Evolutionary conservation across 2,113 vertebrate genomes (phyloP), one percentile per base, ranked within the genome.

Genomic region (Noturus placidus): DNA sequence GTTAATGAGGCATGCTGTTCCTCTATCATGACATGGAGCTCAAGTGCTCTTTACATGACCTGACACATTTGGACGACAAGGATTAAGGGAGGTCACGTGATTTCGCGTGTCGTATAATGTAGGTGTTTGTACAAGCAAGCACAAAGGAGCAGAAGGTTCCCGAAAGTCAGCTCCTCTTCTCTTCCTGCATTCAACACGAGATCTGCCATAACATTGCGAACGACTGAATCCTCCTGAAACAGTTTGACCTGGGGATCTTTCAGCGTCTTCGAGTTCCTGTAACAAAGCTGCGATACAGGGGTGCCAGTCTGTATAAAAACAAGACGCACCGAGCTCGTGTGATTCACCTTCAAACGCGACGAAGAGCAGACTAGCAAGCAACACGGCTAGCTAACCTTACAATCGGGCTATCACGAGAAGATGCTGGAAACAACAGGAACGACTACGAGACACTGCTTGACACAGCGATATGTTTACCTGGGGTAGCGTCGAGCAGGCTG

Each of bases 391-490:
- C 79, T 61, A 82, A 42, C 56, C 79, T 0, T 25, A n/a, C n/a
- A 33, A 61, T 17, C 56, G 50, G n/a, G 59, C 35, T 22, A 50
- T 3, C 27, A 65, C 3, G 35, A 22, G 14, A 77, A 83, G 10
- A 46, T 33, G 70, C 59, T 65, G 46, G 4, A 20, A 22, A 54
- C 2, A 13, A 22, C 7, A 3, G 0, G 5, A 0, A 54, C 30
- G 38, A 65, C 20, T 5, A n/a, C 33, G 65, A 77, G 65, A 8
- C 52, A 0, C 11, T 42, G 8, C 46, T 46, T 78, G 69, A 67
- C 15, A 56, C 27, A 9, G 13, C 15, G 3, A 52, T 19, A 25
- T 22, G 7, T 79, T 79, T 84, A 88, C 87, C 87, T 88, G 42
- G 14, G 33, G 13, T n/a, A 22, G 42, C 5, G 81, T 76, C 11